Base-by-base conservation (phyloP, 2,797 vertebrate species). In the Alfaro cultratus region DNA sequence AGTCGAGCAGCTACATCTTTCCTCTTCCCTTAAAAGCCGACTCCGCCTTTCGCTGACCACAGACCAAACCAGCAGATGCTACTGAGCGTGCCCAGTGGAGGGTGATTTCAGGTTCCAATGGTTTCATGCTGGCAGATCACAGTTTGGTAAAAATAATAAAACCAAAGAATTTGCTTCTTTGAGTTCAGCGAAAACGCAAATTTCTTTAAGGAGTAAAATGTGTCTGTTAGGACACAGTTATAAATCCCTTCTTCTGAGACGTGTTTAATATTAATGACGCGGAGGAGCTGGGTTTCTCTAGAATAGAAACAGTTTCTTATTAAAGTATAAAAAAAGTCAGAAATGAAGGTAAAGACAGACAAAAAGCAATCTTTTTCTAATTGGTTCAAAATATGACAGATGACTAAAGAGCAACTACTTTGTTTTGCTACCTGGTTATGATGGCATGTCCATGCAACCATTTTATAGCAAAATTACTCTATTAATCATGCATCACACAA, bases 121-220 rank as follows among this genome's bases (percentile, higher is more conserved):
- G 75, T 82, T 88, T 88, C 85, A 89, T 87, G 82, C 80, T 88
- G 82, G 80, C 60, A 81, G 83, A 89, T 89, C 87, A 90, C 87
- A 88, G 86, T 85, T 81, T 80, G 64, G 47, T 55, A 55, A 8
- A 71, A 77, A 85, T 84, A n/a, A 4, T 68, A 49, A 55, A 68
- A 46, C 53, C 3, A 51, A 57, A 83, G 75, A 76, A 21, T 5
- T 80, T 34, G 67, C 41, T 73, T 71, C 68, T 36, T 0, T 3
- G 5, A 78, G 74, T 77, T 29, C 2, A 43, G 83, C 84, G 82
- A 88, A 51, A 85, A 76, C 84, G 1, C 49, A 39, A 12, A 21
- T 57, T 57, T 43, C 39, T 46, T 57, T 29, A 13, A 29, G 43
- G 51, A 75, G 34, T n/a, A 75, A n/a, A 75, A 12, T 0, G 4